Conservation (phyloP, 2,113 vertebrate species). For the Phylloscopus trochilus region DNA sequence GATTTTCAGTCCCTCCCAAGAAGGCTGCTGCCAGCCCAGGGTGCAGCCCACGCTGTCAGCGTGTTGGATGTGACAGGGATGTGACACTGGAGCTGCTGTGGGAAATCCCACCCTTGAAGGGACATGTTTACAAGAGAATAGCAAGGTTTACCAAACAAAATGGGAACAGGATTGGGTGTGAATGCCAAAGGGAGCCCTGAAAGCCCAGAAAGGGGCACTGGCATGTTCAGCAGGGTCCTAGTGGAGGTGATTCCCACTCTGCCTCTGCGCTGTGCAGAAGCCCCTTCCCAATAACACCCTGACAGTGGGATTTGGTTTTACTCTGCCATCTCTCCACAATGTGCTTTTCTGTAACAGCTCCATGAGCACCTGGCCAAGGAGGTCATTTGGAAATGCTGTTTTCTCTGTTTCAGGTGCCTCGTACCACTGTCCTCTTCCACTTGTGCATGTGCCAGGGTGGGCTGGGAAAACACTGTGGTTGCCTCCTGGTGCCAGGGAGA, state of each 20-base stretch:
- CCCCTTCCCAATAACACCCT: rapidly evolving
- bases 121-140: not conserved
- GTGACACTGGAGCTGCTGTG: not conserved
- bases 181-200: not conserved
- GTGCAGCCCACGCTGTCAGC: not conserved
- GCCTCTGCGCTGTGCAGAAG: not conserved
- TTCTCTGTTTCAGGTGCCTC: not conserved
- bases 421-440: rapidly evolving
- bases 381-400: rapidly evolving
- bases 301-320: not conserved
- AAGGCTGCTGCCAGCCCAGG: not conserved
- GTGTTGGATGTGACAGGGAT: not conserved
- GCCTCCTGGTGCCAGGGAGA: not conserved
- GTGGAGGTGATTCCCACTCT: not conserved
- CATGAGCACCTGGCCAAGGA: rapidly evolving
- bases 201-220: not conserved
- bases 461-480: rapidly evolving
- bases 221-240: rapidly evolving
- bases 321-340: rapidly evolving
- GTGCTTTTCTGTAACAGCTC: not conserved
- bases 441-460: rapidly evolving
- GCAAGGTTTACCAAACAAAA: not conserved
- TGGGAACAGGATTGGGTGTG: not conserved
- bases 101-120: too few relatives aligned
- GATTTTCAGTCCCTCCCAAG: not conserved